Conservation (phyloP, 2,888 invertebrate species). For the Myathropa florea region DNA sequence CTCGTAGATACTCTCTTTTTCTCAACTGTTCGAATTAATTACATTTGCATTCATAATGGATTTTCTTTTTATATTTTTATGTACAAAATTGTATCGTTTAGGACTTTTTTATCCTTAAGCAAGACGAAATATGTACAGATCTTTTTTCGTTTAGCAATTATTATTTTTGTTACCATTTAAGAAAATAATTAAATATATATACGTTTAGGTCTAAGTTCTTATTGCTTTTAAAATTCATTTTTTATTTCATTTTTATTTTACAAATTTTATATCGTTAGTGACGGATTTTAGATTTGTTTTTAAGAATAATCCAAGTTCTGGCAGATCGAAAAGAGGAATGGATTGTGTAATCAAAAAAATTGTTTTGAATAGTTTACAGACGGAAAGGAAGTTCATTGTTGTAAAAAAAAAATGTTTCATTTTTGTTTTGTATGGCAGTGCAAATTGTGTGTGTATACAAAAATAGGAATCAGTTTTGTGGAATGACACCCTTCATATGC, state of each 20-base stretch:
- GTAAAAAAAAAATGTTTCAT: background rate
- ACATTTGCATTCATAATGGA: constrained; percentile 8
- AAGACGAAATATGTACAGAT: constrained; percentile 36
- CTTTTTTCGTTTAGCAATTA: constrained; percentile 25
- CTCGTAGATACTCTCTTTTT: constrained; percentile 4
- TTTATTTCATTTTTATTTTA: constrained; percentile 26
- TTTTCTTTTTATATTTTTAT: constrained; percentile 12
- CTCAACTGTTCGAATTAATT: background rate
- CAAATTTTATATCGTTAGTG: constrained; percentile 29
- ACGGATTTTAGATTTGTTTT: constrained; percentile 46
- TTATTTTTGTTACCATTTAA: constrained; percentile 30
- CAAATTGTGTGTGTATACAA: constrained; percentile 52
- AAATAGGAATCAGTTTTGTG: constrained; percentile 67
- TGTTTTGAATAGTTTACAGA: background rate
- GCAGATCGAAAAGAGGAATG: background rate
- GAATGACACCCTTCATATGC: constrained; percentile 37
- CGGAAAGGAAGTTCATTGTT: background rate
- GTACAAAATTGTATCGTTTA: background rate
- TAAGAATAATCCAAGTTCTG: background rate
- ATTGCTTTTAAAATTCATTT: constrained; percentile 51
- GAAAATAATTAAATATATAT: constrained; percentile 49
- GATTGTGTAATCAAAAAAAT: background rate
- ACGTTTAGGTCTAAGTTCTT: constrained; percentile 28
- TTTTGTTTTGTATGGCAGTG: constrained; percentile 47
- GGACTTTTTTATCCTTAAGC: constrained; percentile 3